These are phyloP conservation scores for Pygoscelis adeliae DNA, from an alignment of 2,113 vertebrate species.

Conservation along the genomic window DNA sequence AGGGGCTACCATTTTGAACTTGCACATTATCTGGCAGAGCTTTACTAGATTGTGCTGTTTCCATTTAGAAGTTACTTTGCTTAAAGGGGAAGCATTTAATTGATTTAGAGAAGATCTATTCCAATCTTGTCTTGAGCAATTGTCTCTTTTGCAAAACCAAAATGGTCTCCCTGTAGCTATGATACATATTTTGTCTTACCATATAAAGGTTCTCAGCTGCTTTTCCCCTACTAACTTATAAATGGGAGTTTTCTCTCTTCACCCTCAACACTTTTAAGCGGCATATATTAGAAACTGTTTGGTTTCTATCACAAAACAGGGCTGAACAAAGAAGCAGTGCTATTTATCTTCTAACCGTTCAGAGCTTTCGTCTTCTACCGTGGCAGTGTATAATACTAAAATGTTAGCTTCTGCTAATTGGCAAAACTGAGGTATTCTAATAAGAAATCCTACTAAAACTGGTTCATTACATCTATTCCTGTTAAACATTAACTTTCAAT, in stretches of 20 bases:
- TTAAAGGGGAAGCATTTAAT: not conserved
- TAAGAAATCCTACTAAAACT: not conserved
- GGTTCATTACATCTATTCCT: not conserved
- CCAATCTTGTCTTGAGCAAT: not conserved
- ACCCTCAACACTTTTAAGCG: not conserved
- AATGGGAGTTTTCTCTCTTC: not conserved
- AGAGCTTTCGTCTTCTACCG: not conserved
- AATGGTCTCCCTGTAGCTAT: not conserved
- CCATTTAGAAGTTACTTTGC: not conserved
- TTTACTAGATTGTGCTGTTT: not conserved
- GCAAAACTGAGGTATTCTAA: not conserved
- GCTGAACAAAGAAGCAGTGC: not conserved
- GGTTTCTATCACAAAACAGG: not conserved
- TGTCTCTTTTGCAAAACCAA: not conserved
- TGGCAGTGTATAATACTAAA: not conserved
- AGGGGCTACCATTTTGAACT: not conserved
- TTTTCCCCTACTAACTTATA: not conserved
- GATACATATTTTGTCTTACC: not conserved
- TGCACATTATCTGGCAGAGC: not conserved
- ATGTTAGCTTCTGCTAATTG: not conserved
- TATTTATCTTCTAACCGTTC: not conserved
- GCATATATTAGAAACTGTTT: not conserved
- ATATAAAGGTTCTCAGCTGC: not conserved
- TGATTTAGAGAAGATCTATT: not conserved
- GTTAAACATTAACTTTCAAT: conserved; percentile 16